Base-by-base conservation (phyloP, 2,797 vertebrate species). In the Clarias platycephalus region DNA sequence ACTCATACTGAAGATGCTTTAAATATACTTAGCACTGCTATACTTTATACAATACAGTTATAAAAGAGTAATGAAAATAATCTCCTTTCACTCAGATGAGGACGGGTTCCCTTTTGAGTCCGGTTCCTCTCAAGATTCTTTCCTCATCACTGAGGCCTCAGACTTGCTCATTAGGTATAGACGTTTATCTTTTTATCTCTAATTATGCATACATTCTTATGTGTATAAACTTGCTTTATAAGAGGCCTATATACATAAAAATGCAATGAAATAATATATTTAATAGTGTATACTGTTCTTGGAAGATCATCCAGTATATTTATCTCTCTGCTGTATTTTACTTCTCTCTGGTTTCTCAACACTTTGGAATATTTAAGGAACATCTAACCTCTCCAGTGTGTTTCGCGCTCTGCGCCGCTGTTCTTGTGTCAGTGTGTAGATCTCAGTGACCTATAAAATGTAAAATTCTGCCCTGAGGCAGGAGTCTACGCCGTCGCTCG, bases 381-480 rank as follows among this genome's bases (percentile, higher is more conserved):
- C 16, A 26, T 75, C 26, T 18, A 57, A 55, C 72, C 72, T 55
- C 72, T 75, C 7, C 15, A 5, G 72, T 55, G 72, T 28, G 26
- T 31, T 49, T 26, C 49, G 3, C 10, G 44, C 44, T 49, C 6
- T 53, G 44, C 24, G 5, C 40, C 24, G 13, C 13, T 53, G 13
- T 74, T 49, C 44, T 15, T 9, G n/a, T 55, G 71, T 74, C 71
- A 74, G n/a, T 74, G 70, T 72, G 44, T 55, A 53, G n/a, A 55
- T 28, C 53, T 75, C 49, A 75, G 49, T 75, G 72, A 75, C 72
- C 72, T 57, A 57, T 75, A 31, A 75, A 75, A 75, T 75, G 72
- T 55, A 31, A 57, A 75, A 55, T 18, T 75, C 7, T 0, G 49
- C 72, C 72, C 44, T 28, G 72, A 75, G 72, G 72, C 72, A 31